Percentiles rank a stretch among this genome's conserved stretches.
Evolutionary conservation across 37 sponge, comb jelly and placozoan species (phyloP).

Genomic region (Crambe crambe): DNA sequence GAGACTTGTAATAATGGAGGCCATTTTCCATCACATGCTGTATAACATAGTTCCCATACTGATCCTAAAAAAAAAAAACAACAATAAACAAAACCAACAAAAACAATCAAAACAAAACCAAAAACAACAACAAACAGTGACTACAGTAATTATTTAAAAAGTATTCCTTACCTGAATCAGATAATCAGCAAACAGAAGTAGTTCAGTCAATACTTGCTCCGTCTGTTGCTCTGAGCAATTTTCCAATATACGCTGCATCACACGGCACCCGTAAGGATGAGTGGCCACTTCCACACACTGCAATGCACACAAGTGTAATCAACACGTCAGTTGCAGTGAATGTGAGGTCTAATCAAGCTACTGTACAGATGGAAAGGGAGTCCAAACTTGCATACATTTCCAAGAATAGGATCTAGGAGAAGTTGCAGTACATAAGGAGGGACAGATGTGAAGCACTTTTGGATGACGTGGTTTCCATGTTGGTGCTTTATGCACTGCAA

Average conservation of each 20-base stretch:
- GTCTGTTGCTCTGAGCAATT: slow-evolving; percentile 83
- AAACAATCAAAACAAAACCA: too few species aligned
- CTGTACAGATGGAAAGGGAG: slow-evolving; percentile 8
- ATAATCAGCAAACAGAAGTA: slow-evolving; percentile 67
- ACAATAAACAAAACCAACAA: too few species aligned
- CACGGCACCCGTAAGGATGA: slow-evolving; percentile 97
- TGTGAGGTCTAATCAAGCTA: neutral
- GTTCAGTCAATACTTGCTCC: slow-evolving; percentile 73
- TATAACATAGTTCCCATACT: slow-evolving; percentile 91
- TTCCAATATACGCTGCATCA: slow-evolving; percentile 95
- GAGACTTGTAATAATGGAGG: slow-evolving; percentile 66
- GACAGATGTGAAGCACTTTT: slow-evolving; percentile 93
- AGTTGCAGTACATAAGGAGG: slow-evolving; percentile 56
- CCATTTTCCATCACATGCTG: slow-evolving; percentile 96
- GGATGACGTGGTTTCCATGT: slow-evolving; percentile 98
- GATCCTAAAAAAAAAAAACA: slow-evolving; percentile 61
- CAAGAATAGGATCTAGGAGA: slow-evolving; percentile 78
- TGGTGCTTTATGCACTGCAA: slow-evolving; percentile 91
- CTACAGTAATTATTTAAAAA: neutral
- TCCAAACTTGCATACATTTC: slow-evolving; percentile 52
- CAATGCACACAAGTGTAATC: neutral
- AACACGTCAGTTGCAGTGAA: neutral
- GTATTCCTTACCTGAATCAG: slow-evolving; percentile 67
- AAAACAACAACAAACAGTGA: neutral
- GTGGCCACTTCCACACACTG: slow-evolving; percentile 83